Base-by-base conservation (phyloP, 2,888 invertebrate species). In the Entomobrya proxima region DNA sequence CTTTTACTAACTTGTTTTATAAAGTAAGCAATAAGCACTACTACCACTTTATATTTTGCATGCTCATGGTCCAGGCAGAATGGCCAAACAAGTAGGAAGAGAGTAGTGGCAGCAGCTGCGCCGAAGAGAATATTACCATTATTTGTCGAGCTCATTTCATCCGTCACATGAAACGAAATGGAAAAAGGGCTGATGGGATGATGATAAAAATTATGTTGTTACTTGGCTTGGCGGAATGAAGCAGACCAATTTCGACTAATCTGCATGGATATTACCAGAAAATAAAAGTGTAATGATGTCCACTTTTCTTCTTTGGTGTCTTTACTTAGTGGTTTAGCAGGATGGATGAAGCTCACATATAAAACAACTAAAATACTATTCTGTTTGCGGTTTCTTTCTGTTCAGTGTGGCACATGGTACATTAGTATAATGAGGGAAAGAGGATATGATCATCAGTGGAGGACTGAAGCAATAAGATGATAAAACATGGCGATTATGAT, bases 181-280 rank as follows among this genome's bases (percentile, higher is more conserved):
- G 21, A n/a, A 15, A 44, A 44, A 44, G 7, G 44, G 44, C 44
- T 13, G 44, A 24, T 7, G 61, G 6, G 58, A 77, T 75, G 21
- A 47, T 21, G 58, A 61, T 58, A 61, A 82, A 61, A 82, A 82
- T 82, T 64, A 82, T 82, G 82, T 82, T 81, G 81, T 81, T 80
- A 80, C 27, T 81, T 18, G n/a, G n/a, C n/a, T 72, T 37, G 35
- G 55, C 40, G 64, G 75, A 82, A 47, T 75, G 58, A 47, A 74
- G 37, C 37, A 72, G 75, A 37, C 75, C 82, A 82, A 75, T 82
- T 75, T 75, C 21, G 32, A 30, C 82, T 82, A 75, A 82, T 82
- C 82, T 75, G 55, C 64, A 82, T 82, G 47, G 44, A 75, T 75
- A 50, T 75, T 75, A 75, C 75, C 18, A 50, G 50, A 44, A 52